Conservation (phyloP, 1,140 invertebrate species). For the Drosophila azteca region DNA sequence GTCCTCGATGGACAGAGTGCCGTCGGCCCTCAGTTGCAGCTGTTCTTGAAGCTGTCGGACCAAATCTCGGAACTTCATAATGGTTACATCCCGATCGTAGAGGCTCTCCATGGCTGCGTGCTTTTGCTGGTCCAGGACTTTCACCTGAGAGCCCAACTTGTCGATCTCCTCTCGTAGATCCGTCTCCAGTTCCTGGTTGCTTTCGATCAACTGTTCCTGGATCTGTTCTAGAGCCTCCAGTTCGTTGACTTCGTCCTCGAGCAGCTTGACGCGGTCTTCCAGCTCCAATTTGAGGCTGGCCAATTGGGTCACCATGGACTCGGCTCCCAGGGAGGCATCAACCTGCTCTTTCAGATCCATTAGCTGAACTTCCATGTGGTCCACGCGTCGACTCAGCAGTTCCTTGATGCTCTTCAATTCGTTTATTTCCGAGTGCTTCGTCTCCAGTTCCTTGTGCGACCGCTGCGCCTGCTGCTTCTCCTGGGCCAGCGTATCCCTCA, state of each 20-base stretch:
- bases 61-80: constrained; percentile 96
- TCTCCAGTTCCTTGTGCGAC: constrained; percentile 94
- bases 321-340: constrained; percentile 97
- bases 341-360: constrained; percentile 89
- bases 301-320: constrained; percentile 98
- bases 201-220: constrained; percentile 90
- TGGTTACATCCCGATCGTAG: constrained; percentile 96
- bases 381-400: constrained; percentile 89
- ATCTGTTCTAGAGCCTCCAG: constrained; percentile 91
- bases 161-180: constrained; percentile 97
- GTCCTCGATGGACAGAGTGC: constrained; percentile 70
- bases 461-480: constrained; percentile 96
- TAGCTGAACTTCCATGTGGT: constrained; percentile 94
- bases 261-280: constrained; percentile 93
- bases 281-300: constrained; percentile 96
- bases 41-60: constrained; percentile 94
- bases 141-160: constrained; percentile 90
- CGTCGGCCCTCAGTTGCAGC: constrained; percentile 60
- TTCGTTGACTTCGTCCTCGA: constrained; percentile 96
- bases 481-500: constrained; percentile 95
- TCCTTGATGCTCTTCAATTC: constrained; percentile 93
- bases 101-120: constrained; percentile 95
- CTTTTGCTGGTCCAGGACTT: constrained; percentile 90
- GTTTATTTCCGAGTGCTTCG: constrained; percentile 92
- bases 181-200: constrained; percentile 93